Conservation (phyloP, 2,797 vertebrate species). For the Lycodopsis pacificus region DNA sequence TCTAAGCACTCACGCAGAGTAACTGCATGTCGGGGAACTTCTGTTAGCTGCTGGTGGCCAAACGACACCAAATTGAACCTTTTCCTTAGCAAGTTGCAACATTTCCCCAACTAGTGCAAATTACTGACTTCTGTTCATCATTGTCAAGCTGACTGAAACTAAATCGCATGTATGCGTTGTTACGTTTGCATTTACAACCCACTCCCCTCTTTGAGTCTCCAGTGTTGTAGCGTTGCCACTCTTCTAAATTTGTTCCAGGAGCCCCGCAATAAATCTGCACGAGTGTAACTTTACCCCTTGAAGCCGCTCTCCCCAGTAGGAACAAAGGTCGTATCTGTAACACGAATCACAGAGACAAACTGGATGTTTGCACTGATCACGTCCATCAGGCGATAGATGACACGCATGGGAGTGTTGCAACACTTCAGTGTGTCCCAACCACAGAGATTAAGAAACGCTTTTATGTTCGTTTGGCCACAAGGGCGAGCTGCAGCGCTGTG, state of each 20-base stretch:
- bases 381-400: conserved; percentile 12
- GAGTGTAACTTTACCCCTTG: conserved; percentile 21
- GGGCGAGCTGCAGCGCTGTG: conserved; percentile 16
- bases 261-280: conserved; percentile 8
- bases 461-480: not conserved
- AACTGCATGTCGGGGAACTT: not conserved
- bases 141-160: not conserved
- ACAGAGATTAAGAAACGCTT: conserved; percentile 1
- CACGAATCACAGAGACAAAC: conserved; percentile 11
- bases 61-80: not conserved
- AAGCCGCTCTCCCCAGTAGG: conserved; percentile 5
- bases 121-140: not conserved
- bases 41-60: conserved; percentile 9
- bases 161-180: not conserved
- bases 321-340: conserved; percentile 59
- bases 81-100: not conserved
- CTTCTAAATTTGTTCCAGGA: not conserved
- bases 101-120: not conserved
- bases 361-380: conserved; percentile 31
- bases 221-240: not conserved
- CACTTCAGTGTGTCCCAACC: not conserved
- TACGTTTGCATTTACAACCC: not conserved
- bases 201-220: not conserved
- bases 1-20: not conserved
- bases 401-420: conserved; percentile 23